These are phyloP conservation scores for Apamea crenata DNA, from an alignment of 2,888 invertebrate genomes.

Conservation along the genomic window DNA sequence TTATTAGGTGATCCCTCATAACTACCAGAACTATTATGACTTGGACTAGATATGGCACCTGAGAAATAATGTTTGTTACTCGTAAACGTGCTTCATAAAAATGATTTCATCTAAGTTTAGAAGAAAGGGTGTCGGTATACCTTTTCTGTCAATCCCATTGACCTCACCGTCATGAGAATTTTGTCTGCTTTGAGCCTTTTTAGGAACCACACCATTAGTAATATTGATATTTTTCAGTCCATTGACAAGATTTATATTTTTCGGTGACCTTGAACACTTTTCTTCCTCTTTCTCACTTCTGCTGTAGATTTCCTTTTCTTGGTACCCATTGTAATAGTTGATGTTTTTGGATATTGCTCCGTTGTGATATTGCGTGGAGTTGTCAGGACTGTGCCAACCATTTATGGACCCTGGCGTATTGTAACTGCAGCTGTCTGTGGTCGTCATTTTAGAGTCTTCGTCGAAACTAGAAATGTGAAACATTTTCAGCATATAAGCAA, in stretches of 20 bases:
- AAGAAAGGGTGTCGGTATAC: conserved; percentile 66
- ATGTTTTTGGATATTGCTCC: conserved; percentile 86
- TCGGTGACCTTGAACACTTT: conserved; percentile 80
- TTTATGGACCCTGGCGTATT: conserved; percentile 90
- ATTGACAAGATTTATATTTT: conserved; percentile 86
- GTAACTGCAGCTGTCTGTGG: conserved; percentile 90
- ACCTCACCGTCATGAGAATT: conserved; percentile 83
- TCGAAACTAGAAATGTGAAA: conserved; percentile 80
- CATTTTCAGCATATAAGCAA: background rate
- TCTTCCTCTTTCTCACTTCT: conserved; percentile 76
- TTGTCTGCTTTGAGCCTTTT: conserved; percentile 83
- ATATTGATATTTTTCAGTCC: conserved; percentile 86
- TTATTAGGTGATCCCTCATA: conserved; percentile 87
- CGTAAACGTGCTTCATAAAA: conserved; percentile 29
- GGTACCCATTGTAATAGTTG: conserved; percentile 84
- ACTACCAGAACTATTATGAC: conserved; percentile 81
- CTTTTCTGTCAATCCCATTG: conserved; percentile 84
- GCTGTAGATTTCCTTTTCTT: conserved; percentile 77
- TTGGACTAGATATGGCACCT: conserved; percentile 84
- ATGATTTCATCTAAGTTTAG: background rate
- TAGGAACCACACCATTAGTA: conserved; percentile 85
- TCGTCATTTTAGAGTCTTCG: conserved; percentile 91
- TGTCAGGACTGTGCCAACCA: conserved; percentile 90
- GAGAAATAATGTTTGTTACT: conserved; percentile 65
- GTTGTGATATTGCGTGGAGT: conserved; percentile 83